phyloP scores from a whole-genome alignment of 2,797 vertebrate species.

The Cyclopterus lumpus region DNA sequence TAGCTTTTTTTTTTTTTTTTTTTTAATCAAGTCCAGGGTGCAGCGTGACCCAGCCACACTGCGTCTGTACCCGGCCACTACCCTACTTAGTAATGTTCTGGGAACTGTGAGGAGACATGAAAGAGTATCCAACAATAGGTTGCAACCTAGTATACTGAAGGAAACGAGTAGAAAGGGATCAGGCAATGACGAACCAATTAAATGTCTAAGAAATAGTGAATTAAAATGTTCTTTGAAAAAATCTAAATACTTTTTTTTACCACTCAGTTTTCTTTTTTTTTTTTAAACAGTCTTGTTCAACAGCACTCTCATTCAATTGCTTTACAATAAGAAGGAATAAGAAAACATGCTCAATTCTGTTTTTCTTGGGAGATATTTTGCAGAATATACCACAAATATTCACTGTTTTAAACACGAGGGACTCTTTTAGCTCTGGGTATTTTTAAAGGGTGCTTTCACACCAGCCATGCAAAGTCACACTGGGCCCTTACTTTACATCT shows the following conservation, averaged over 20 bases:
- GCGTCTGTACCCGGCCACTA: constrained; percentile 12
- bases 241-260: neutral
- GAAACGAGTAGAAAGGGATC: neutral
- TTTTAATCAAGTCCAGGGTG: constrained; percentile 6
- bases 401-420: neutral
- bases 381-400: neutral
- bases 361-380: neutral
- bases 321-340: neutral
- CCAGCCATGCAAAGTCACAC: neutral
- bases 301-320: neutral
- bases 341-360: neutral
- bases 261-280: neutral
- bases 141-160: neutral
- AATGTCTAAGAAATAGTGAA: neutral
- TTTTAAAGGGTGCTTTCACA: neutral
- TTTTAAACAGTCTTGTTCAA: neutral
- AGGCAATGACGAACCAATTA: neutral
- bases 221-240: neutral
- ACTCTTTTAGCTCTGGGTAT: neutral
- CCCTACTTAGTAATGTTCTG: constrained; percentile 5
- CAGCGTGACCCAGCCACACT: neutral
- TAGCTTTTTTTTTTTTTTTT: constrained; percentile 38
- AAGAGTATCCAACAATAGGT: constrained; percentile 1
- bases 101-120: neutral
- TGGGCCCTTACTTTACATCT: constrained; percentile 22